Evolutionary conservation across 2,888 invertebrate genomes (phyloP), one percentile per base, ranked within the genome.

Genomic region (Agonum fuliginosum): DNA sequence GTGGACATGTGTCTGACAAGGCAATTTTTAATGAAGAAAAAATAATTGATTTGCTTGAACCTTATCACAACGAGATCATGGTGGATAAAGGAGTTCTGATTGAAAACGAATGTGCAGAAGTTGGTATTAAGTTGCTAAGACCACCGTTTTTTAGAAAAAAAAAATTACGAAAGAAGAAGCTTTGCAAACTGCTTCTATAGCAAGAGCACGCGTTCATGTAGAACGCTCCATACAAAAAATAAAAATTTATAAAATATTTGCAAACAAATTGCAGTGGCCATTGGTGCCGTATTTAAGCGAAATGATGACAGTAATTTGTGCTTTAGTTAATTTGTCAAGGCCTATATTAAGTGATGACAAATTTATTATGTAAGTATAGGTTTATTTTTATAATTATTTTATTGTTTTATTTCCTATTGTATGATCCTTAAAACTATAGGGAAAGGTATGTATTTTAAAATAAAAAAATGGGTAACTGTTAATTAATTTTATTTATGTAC

Each of bases 121-220:
- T 3, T n/a, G n/a, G n/a, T n/a, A n/a, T n/a, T n/a, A n/a, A n/a
- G n/a, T n/a, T n/a, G n/a, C n/a, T n/a, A 12, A 12, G 46, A 17
- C 14, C 46, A 14, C 17, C n/a, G n/a, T n/a, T n/a, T n/a, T n/a
- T n/a, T n/a, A n/a, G n/a, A n/a, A n/a, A n/a, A n/a, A n/a, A n/a
- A n/a, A 72, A 46, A 14, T 78, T 22, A 24, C 71, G 4, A 27
- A 54, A 41, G 46, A 72, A 17, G 72, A 78, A 41, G 54, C 71
- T 4, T n/a, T 14, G 14, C 3, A 17, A 20, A 70, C 43, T 54
- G 72, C 37, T 20, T 8, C 10, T 4, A 70, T 76, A 30, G 54
- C 76, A 20, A 14, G 58, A 30, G 69, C 69, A 22, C 24, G 51
- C 12, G 78, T 78, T 6, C 78, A 78, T 71, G 41, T 78, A 12